Conservation (phyloP, 2,888 invertebrate genomes). For the Endotricha flammealis region DNA sequence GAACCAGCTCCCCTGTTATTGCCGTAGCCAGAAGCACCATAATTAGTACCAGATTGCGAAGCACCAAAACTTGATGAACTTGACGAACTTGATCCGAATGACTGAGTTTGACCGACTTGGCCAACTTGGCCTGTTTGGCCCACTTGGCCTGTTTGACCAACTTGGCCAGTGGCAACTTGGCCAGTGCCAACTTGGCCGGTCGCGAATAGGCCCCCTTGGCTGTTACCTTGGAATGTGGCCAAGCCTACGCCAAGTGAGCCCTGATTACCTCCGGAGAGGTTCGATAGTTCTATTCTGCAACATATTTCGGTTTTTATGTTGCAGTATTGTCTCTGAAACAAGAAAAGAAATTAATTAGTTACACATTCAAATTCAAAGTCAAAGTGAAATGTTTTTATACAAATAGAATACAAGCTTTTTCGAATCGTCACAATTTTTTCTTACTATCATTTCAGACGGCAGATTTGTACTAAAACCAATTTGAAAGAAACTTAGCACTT, state of each 20-base stretch:
- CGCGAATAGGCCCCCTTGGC: slow-evolving; percentile 40
- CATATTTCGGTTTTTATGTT: slow-evolving; percentile 64
- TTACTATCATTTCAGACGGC: no score
- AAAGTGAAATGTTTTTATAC: no score
- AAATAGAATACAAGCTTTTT: no score
- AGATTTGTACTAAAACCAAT: no score
- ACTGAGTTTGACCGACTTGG: no score
- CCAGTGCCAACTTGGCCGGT: slow-evolving; percentile 24
- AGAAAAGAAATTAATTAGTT: slow-evolving; percentile 18
- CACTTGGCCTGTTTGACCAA: slow-evolving; percentile 7
- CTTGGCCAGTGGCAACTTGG: slow-evolving; percentile 15
- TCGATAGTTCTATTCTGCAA: slow-evolving; percentile 60
- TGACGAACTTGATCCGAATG: no score
- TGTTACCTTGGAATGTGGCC: slow-evolving; percentile 39
- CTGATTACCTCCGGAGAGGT: slow-evolving; percentile 39
- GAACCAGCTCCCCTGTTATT: slow-evolving; percentile 20
- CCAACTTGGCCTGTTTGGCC: no score
- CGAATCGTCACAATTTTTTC: no score
- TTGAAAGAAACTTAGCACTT: no score
- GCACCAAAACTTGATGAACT: slow-evolving; percentile 19
- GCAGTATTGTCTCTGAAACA: slow-evolving; percentile 72
- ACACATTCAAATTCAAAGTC: no score
- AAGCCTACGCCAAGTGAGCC: slow-evolving; percentile 47
- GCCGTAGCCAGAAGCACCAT: slow-evolving; percentile 25
- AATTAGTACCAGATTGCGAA: slow-evolving; percentile 15